phyloP scores from a whole-genome alignment of 2,113 vertebrate genomes.

The Cinclus mexicanus region DNA sequence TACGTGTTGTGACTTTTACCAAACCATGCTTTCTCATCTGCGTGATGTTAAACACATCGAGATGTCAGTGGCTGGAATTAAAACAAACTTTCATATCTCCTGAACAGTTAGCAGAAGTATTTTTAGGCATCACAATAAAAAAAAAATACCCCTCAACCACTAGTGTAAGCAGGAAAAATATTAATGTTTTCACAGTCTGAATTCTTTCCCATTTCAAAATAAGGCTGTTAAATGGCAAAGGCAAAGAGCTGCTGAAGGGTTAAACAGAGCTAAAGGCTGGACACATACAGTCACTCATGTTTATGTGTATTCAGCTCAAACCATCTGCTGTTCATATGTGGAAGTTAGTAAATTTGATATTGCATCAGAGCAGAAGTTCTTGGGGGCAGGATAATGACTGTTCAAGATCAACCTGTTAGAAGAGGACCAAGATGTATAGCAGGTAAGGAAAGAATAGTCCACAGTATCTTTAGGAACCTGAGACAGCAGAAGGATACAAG shows the following conservation, averaged over 20 bases:
- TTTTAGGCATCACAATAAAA: background rate
- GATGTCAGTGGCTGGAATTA: background rate
- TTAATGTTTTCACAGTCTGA: background rate
- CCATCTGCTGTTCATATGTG: constrained; percentile 51
- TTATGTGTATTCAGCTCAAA: constrained; percentile 31
- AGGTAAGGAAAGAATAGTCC: background rate
- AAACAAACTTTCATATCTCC: background rate
- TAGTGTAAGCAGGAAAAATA: background rate
- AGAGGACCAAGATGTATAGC: background rate
- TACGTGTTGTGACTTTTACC: background rate
- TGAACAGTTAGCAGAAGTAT: background rate
- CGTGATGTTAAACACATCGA: background rate
- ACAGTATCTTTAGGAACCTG: background rate
- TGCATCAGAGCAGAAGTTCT: constrained; percentile 27
- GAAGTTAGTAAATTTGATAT: constrained; percentile 12
- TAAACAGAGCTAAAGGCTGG: constrained; percentile 4
- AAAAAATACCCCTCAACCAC: rapidly evolving
- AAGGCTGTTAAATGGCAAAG: constrained; percentile 28
- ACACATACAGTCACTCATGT: background rate
- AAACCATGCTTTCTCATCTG: background rate
- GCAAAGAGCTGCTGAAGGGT: background rate
- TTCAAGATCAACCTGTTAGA: background rate
- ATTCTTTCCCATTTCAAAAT: background rate
- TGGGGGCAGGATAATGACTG: background rate
- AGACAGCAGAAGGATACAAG: background rate